phyloP scores from a whole-genome alignment of 2,797 vertebrate genomes.

The Octomys mimax region DNA sequence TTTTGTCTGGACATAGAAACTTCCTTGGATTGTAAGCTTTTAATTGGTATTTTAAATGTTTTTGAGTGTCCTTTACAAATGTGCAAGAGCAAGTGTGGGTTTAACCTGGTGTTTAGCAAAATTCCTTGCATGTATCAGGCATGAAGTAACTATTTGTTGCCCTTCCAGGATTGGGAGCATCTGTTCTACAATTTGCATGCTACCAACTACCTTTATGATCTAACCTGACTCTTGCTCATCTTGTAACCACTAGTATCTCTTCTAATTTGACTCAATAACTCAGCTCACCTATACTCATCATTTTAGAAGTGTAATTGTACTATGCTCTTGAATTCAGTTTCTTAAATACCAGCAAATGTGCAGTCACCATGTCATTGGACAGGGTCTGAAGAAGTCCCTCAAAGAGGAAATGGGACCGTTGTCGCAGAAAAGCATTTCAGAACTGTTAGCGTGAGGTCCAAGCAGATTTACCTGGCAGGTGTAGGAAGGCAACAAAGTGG shows the following conservation, averaged over 20 bases:
- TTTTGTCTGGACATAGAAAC: slow-evolving; percentile 1
- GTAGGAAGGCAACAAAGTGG: neutral
- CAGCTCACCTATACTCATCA: neutral
- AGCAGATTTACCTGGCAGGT: neutral
- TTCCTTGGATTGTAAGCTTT: slow-evolving; percentile 20
- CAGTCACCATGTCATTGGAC: neutral
- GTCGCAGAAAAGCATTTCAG: neutral
- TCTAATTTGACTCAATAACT: neutral
- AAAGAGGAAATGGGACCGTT: neutral
- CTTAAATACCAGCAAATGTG: slow-evolving; percentile 11
- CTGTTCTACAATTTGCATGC: neutral
- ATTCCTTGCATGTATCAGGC: neutral
- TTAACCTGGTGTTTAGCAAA: neutral
- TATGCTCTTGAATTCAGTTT: slow-evolving; percentile 26
- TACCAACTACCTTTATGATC: neutral
- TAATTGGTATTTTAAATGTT: neutral
- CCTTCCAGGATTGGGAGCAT: slow-evolving; percentile 28
- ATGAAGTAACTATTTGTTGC: neutral
- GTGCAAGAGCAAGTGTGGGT: neutral
- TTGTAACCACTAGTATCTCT: slow-evolving; percentile 21
- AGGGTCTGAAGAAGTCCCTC: neutral
- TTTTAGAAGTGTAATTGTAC: slow-evolving; percentile 27
- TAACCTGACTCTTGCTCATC: slow-evolving; percentile 28
- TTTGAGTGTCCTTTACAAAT: neutral
- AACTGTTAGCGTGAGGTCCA: neutral